A percentile compares a stretch with the other conserved stretches of the same genome.
Evolutionary conservation across 2,113 vertebrate species (phyloP).

Genomic region (Raja brachyura): DNA sequence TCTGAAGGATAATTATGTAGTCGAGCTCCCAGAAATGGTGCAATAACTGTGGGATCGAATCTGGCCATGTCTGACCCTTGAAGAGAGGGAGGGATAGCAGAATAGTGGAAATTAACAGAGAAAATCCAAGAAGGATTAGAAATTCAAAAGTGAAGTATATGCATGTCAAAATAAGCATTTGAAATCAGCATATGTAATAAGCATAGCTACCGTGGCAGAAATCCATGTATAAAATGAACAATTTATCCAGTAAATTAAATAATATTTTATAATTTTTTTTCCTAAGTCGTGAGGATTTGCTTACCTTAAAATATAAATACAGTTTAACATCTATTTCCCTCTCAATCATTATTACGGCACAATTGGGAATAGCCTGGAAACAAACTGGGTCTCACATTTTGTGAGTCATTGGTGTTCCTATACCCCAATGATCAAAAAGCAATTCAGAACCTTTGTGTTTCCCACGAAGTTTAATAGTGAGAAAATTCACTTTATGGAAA

Average conservation of each 20-base stretch:
- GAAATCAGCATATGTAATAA: neutral
- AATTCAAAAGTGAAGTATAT: neutral
- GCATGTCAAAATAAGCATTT: neutral
- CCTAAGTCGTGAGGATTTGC: neutral
- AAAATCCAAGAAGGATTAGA: neutral
- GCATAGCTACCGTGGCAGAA: neutral
- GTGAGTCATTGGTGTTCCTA: constrained; percentile 33
- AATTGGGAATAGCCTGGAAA: constrained; percentile 31
- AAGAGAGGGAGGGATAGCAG: neutral
- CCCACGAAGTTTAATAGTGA: constrained; percentile 35
- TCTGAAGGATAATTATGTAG: neutral
- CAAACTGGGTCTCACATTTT: constrained; percentile 23
- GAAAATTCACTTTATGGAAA: constrained; percentile 29
- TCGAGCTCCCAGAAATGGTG: neutral
- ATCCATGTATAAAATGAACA: neutral
- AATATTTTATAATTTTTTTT: neutral
- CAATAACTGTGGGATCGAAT: neutral
- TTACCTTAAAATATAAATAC: constrained; percentile 29
- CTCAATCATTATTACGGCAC: neutral
- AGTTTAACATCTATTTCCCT: neutral
- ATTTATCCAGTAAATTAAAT: constrained; percentile 5
- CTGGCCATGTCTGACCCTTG: neutral
- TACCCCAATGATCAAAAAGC: constrained; percentile 30
- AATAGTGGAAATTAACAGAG: neutral
- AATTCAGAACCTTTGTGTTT: constrained; percentile 29